Base-by-base conservation (phyloP, 1,140 invertebrate genomes). In the Heliconius himera region DNA sequence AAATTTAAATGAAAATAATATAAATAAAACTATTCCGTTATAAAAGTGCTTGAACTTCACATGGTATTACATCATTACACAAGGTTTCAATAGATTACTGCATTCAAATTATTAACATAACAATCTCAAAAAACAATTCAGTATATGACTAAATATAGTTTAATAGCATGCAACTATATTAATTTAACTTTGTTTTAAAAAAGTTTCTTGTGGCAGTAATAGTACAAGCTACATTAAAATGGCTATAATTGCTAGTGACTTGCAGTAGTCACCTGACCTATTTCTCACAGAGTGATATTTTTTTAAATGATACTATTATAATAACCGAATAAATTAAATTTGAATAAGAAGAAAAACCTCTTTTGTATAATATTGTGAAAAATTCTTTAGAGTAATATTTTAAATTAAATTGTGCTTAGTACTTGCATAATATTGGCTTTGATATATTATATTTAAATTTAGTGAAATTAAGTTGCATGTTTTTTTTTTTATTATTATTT, bases 1-100 rank as follows among this genome's bases (percentile, higher is more conserved):
- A 46, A 46, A 46, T 46, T 46, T 16, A 46, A 16, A 46, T 46
- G 41, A 46, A 46, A 46, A 46, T 46, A 16, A 4, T 3, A 16
- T 16, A 13, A 46, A 29, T 66, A 26, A 16, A 29, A 66, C 60
- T 51, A 46, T 46, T 20, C 49, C 49, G 11, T 11, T 22, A n/a
- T 60, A 60, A 60, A 60, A 22, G 41, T 60, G n/a, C 26, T 16
- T 66, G 60, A 66, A 16, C 8, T 49, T 41, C 38, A 70, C 60
- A 76, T 46, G 36, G 60, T 20, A 26, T 46, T 46, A 70, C 60
- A 76, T 76, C 74, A 76, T 76, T 76, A 76, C 74, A 76, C 74
- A 76, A 76, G 38, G 66, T 51, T 66, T 70, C 66, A 29, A 66
- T 29, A 66, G 60, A 26, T 29, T 66, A 66, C 60, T 66, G 11